Base-by-base conservation (phyloP, 2,797 vertebrate species). In the Sebastes miniatus region DNA sequence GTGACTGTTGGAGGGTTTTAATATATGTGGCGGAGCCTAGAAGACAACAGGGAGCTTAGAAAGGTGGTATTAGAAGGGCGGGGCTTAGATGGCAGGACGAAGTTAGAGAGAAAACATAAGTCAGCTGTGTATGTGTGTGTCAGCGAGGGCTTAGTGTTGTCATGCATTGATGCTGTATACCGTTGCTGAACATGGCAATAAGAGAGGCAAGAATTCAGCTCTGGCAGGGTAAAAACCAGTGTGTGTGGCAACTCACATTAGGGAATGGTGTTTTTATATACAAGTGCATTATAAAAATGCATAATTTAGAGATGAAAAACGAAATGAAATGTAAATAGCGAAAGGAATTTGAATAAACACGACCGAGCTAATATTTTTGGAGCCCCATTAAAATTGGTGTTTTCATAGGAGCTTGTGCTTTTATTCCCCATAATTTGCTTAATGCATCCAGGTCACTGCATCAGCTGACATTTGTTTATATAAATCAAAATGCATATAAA, bases 1-100 rank as follows among this genome's bases (percentile, higher is more conserved):
- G 77, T 83, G 81, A 77, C 80, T 87, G 81, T 83, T 80, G 90
- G 86, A 85, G 63, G 87, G 83, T 83, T 90, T 89, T 81, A 90
- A 90, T 88, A 88, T 73, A 83, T 86, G 81, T 68, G 65, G 71
- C 68, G 39, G 56, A 78, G 79, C 71, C 27, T 31, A 65, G 69
- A 81, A 68, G 74, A 89, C 73, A 72, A 88, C 68, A 61, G 68
- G 83, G 73, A 67, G 74, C 77, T 58, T 3, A 69, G 74, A 39
- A 9, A 83, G 52, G 62, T 52, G 25, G 67, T 66, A 82, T 85
- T 79, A 83, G 73, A 84, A 77, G 24, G 79, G 73, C 3, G 52
- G 77, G 47, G 69, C 39, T 71, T 73, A 36, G 69, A 80, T 39
- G 31, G 31, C 67, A 77, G 62, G 50, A 68, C 2, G 0, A 63